Evolutionary conservation across 2,888 invertebrate genomes (phyloP).

Genomic region (Parapristionchus giblindavisi): DNA sequence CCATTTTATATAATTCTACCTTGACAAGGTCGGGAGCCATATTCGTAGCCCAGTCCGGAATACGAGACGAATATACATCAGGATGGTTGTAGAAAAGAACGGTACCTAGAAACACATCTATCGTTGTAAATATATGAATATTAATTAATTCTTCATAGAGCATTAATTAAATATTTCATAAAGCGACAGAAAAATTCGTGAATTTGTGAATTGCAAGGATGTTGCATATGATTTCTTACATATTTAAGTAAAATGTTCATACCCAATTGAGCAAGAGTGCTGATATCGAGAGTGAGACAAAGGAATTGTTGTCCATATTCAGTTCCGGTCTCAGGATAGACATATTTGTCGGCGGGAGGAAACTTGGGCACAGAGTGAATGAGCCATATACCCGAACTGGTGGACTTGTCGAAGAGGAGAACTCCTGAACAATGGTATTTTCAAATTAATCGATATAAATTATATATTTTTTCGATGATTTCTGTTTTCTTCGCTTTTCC

Average conservation of each 20-base stretch:
- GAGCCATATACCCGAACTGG: constrained; percentile 81
- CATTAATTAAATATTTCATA: too few species aligned
- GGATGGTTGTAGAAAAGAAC: constrained; percentile 86
- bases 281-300: constrained; percentile 81
- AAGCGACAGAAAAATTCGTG: too few species aligned
- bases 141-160: not conserved
- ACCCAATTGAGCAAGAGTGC: constrained; percentile 80
- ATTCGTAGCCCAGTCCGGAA: constrained; percentile 76
- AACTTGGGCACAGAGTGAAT: constrained; percentile 92
- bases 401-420: constrained; percentile 77
- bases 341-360: constrained; percentile 74
- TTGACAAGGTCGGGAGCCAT: constrained; percentile 75
- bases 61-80: constrained; percentile 78
- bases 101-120: constrained; percentile 66
- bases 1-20: constrained; percentile 29
- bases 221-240: too few species aligned
- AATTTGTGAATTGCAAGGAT: too few species aligned
- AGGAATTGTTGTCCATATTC: constrained; percentile 86
- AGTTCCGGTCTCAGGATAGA: constrained; percentile 81
- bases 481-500: too few species aligned
- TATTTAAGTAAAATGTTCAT: too few species aligned
- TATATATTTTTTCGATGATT: too few species aligned
- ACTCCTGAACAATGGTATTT: constrained; percentile 70
- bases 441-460: not conserved
- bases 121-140: not conserved